These are phyloP conservation scores for Abramis brama DNA, from an alignment of 2,113 vertebrate genomes.

Conservation along the genomic window DNA sequence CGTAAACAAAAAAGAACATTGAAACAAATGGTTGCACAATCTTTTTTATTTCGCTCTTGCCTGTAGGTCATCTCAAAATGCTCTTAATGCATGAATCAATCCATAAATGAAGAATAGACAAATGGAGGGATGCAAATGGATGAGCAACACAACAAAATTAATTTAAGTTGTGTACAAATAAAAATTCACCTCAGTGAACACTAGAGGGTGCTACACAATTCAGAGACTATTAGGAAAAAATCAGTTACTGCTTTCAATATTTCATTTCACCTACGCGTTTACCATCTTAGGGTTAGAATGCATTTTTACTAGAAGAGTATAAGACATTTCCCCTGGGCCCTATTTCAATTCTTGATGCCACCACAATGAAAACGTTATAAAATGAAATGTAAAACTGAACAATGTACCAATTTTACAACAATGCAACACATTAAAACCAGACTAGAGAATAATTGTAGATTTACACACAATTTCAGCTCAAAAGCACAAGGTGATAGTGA, in stretches of 20 bases:
- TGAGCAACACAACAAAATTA: background rate
- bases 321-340: background rate
- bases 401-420: background rate
- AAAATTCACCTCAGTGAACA: background rate
- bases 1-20: background rate
- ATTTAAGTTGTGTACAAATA: background rate
- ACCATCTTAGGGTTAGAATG: background rate
- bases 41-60: slow-evolving; percentile 32
- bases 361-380: background rate
- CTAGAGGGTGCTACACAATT: slow-evolving; percentile 20
- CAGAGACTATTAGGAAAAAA: background rate
- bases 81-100: background rate
- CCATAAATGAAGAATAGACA: background rate
- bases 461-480: slow-evolving; percentile 15
- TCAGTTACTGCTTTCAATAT: background rate
- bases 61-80: slow-evolving; percentile 7
- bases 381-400: background rate
- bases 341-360: background rate
- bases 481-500: background rate
- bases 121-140: background rate
- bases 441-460: background rate
- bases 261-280: background rate
- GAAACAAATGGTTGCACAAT: background rate
- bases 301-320: background rate
- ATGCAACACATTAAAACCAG: background rate